Conservation (phyloP, 35 echinoderm and acorn worm species). For the Amphiura filiformis region DNA sequence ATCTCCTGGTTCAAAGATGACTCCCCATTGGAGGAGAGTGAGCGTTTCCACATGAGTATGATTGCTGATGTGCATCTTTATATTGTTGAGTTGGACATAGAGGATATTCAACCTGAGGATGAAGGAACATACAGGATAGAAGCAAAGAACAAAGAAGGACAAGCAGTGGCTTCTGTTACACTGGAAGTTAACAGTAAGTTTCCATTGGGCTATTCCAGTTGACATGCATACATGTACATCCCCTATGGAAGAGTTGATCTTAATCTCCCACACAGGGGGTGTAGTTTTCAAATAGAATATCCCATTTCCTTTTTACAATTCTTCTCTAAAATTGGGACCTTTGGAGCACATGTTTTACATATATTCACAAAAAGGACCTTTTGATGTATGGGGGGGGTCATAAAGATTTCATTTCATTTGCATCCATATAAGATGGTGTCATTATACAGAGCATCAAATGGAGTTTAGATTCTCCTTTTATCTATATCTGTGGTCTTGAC, state of each 20-base stretch:
- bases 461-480: too few species aligned
- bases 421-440: too few species aligned
- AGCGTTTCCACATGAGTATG: slow-evolving; percentile 68
- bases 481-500: too few species aligned
- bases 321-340: too few species aligned
- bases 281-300: not conserved
- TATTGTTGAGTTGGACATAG: slow-evolving; percentile 62
- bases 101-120: slow-evolving; percentile 66
- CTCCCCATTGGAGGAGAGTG: slow-evolving; percentile 72
- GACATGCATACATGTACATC: too few species aligned
- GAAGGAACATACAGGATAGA: slow-evolving; percentile 81
- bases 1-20: slow-evolving; percentile 87
- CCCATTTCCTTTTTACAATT: too few species aligned
- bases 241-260: not conserved
- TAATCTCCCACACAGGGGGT: not conserved
- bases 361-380: too few species aligned
- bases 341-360: too few species aligned
- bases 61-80: slow-evolving; percentile 94
- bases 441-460: too few species aligned
- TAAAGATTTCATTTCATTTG: too few species aligned
- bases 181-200: slow-evolving; percentile 93
- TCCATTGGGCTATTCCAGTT: too few species aligned
- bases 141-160: slow-evolving; percentile 82
- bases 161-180: slow-evolving; percentile 60
- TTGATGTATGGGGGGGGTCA: too few species aligned